Percentiles rank a stretch among this genome's conserved stretches.
Conservation (phyloP, 1,140 invertebrate species). For the Wasmannia auropunctata region DNA sequence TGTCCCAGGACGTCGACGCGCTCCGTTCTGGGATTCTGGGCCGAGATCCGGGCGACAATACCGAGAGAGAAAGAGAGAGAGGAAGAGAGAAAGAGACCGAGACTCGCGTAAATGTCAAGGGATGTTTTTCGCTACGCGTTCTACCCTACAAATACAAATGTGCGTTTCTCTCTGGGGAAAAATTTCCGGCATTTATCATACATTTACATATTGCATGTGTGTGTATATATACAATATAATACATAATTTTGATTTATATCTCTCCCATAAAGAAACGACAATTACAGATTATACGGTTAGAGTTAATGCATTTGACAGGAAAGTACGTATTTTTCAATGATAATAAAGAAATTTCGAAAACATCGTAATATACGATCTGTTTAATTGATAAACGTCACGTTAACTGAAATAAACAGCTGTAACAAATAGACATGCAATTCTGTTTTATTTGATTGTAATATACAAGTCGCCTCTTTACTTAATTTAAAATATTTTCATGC, state of each 20-base stretch:
- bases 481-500: background rate
- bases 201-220: background rate
- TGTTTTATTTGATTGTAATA: background rate
- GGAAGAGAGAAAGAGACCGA: background rate
- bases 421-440: background rate
- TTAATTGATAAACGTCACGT: background rate
- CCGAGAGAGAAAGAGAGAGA: background rate
- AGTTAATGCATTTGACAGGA: background rate
- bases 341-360: background rate
- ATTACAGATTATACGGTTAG: background rate
- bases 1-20: conserved; percentile 73
- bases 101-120: conserved; percentile 53
- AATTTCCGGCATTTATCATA: background rate
- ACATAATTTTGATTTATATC: background rate
- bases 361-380: background rate
- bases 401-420: background rate
- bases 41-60: conserved; percentile 59
- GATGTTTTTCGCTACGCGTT: conserved; percentile 39
- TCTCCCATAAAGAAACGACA: background rate
- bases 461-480: background rate
- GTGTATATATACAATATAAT: background rate
- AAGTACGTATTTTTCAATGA: background rate
- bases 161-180: background rate
- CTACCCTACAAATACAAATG: background rate
- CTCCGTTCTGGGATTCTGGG: conserved; percentile 73